Evolutionary conservation across 2,113 vertebrate species (phyloP), one percentile per base, ranked within the genome.

Genomic region (Mustelus asterias): DNA sequence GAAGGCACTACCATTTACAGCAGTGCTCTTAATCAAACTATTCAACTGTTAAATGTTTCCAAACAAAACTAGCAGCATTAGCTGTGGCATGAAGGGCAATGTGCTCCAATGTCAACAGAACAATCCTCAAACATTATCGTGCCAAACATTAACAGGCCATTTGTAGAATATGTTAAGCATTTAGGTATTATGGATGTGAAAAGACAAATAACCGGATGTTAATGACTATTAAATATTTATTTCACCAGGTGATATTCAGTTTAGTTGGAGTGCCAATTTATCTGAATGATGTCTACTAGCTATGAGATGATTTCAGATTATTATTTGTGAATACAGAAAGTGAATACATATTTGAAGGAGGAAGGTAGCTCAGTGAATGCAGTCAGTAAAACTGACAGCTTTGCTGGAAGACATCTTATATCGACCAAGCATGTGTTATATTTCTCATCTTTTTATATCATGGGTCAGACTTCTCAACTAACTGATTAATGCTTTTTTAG

Each of bases 1-100:
- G 90, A 93, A 93, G 90, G 60, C 90, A n/a, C 90, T 93, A 37
- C 90, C 60, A 93, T 93, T 93, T 93, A 65, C 90, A 93, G 90
- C 63, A 93, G 60, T 20, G 63, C 90, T 93, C 60, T 93, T 93
- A 93, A 92, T 93, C 90, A 93, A 93, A 93, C 90, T 93, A 93
- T 93, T 93, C 90, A 93, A 93, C 90, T 93, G 90, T 93, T 93
- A 93, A 93, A 93, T 93, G 90, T 93, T 93, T 93, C 90, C 90
- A 93, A 93, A 93, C 90, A 93, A 93, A 93, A 93, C 90, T 67
- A 93, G 90, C 90, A 93, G 90, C 90, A 93, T 93, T 93, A 93
- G 44, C 60, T 63, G 90, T 63, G 90, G 90, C 90, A 93, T 93
- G 90, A 93, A 93, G 60, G 90, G 58, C 90, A 37, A 67, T 93